Evolutionary conservation across 2,888 invertebrate genomes (phyloP), one percentile per base, ranked within the genome.

Genomic region (Apodemia hepburni): DNA sequence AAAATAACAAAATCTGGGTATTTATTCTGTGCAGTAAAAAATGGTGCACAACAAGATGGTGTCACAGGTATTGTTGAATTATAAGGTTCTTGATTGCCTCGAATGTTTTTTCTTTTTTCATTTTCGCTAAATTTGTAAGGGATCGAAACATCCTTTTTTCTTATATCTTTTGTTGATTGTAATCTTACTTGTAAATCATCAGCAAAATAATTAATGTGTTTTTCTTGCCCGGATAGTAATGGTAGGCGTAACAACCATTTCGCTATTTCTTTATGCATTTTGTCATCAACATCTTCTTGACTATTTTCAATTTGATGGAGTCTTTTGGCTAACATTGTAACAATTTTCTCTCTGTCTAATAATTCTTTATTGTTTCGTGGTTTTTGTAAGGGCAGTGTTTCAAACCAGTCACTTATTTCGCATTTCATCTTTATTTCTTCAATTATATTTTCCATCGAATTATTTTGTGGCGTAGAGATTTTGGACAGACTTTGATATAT

Each of bases 221-320:
- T 47, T 1, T 7, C 7, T 47, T 47, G 65, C n/a, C 64, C 74
- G 12, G 71, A 59, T 62, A 70, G 5, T 3, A 85, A 58, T 7
- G 82, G 81, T n/a, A 85, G 65, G 65, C 75, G 81, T n/a, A 65
- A 49, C 15, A 85, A 70, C 77, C 78, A 82, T 71, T 83, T 84
- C 1, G 60, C 66, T 54, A 81, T 78, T 77, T 85, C 84, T 63
- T 74, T 79, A 5, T 71, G 67, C 27, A 84, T 76, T 64, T 77
- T 75, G 8, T 76, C 70, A 29, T 79, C 75, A 22, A 73, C 57
- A 49, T 73, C 66, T 35, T 65, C 33, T 59, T 74, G 73, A 42
- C 54, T 49, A 57, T 68, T 77, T 75, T 87, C 85, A 54, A 84
- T 78, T 63, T 79, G 75, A 61, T 77, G 73, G 66, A 87, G 71